These are phyloP conservation scores for Globia sparganii DNA, from an alignment of 2,888 invertebrate genomes.

Conservation along the genomic window DNA sequence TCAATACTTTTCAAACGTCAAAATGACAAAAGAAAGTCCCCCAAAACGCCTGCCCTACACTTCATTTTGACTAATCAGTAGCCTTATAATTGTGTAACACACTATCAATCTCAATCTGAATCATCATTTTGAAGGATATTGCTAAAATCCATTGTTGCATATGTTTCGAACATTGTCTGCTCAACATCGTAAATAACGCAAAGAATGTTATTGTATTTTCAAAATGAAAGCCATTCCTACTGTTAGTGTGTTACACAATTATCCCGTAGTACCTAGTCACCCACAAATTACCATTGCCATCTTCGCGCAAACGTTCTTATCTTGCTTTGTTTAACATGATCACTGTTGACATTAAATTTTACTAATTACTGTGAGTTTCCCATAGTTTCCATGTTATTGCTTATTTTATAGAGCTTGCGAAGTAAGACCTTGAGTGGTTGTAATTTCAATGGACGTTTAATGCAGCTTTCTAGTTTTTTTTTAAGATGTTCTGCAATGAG, in stretches of 20 bases:
- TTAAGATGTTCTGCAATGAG: conserved; percentile 45
- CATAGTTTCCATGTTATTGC: conserved; percentile 68
- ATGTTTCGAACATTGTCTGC: too few species aligned
- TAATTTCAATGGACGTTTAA: conserved; percentile 63
- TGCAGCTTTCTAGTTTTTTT: conserved; percentile 63
- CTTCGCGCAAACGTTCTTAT: conserved; percentile 53
- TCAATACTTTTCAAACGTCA: too few species aligned
- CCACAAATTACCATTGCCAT: conserved; percentile 43
- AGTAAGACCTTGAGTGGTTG: conserved; percentile 68
- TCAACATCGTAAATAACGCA: too few species aligned
- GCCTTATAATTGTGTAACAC: too few species aligned
- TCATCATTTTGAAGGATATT: too few species aligned
- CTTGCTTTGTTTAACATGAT: conserved; percentile 39
- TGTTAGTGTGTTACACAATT: not conserved
- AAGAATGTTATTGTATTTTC: not conserved
- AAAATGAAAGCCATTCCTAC: not conserved
- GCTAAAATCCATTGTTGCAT: too few species aligned
- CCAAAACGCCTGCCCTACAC: too few species aligned
- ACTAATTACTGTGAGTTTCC: conserved; percentile 61
- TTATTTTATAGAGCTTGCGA: conserved; percentile 65
- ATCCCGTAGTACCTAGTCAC: not conserved
- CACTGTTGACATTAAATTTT: conserved; percentile 52
- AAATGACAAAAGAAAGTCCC: too few species aligned
- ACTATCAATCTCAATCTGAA: too few species aligned
- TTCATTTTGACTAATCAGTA: too few species aligned